Evolutionary conservation across 2,888 invertebrate species (phyloP).

Genomic region (Chrysolina haemoptera): DNA sequence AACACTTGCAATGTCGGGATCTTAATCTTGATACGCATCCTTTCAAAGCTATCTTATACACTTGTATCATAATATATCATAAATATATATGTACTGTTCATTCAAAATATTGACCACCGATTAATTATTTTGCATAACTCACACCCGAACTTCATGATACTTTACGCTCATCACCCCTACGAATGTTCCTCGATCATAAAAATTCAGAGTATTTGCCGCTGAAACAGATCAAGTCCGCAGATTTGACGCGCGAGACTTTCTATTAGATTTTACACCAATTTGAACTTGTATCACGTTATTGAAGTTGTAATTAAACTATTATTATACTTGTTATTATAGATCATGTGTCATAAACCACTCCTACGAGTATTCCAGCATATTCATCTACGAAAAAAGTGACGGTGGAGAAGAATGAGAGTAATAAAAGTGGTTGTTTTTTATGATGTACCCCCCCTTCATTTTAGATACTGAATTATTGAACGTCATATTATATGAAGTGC

Average conservation of each 20-base stretch:
- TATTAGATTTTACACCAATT: constrained; percentile 26
- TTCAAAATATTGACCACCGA: too few relatives aligned
- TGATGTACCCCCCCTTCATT: too few relatives aligned
- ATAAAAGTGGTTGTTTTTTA: too few relatives aligned
- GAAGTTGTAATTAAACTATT: neutral
- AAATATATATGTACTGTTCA: too few relatives aligned
- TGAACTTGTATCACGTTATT: constrained; percentile 26
- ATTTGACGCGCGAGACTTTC: constrained; percentile 22
- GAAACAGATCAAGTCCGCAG: constrained; percentile 8
- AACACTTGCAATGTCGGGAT: too few relatives aligned
- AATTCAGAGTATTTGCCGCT: constrained; percentile 21
- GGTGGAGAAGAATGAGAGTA: too few relatives aligned
- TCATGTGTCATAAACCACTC: constrained; percentile 24
- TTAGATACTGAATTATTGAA: too few relatives aligned
- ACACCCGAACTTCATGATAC: neutral
- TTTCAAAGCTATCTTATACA: too few relatives aligned
- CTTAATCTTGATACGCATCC: too few relatives aligned
- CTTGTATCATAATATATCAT: too few relatives aligned
- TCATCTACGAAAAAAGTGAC: neutral
- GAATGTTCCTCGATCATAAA: neutral
- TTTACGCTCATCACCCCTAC: constrained; percentile 18
- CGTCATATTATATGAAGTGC: too few relatives aligned
- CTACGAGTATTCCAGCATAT: neutral
- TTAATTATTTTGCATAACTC: too few relatives aligned
- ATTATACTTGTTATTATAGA: neutral